A percentile compares a stretch with the other conserved stretches of the same genome.
Conservation (phyloP, 2,797 vertebrate genomes). For the Gila robusta region DNA sequence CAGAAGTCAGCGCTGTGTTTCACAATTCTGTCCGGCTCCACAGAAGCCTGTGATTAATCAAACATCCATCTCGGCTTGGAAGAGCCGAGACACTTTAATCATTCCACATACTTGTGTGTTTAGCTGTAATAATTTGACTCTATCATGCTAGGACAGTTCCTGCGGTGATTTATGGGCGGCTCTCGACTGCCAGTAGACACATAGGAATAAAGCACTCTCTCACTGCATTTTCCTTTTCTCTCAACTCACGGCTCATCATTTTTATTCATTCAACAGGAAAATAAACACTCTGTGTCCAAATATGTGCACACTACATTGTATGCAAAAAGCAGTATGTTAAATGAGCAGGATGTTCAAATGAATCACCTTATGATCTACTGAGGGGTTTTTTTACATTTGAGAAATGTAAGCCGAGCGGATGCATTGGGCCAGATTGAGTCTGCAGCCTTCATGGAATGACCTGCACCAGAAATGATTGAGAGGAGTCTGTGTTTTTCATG, state of each 20-base stretch:
- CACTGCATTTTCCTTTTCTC: not conserved
- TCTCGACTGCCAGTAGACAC: constrained; percentile 43
- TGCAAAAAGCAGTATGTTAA: not conserved
- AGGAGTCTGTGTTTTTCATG: constrained; percentile 14
- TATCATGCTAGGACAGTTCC: constrained; percentile 77
- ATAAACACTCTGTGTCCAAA: constrained; percentile 13
- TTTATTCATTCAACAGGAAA: constrained; percentile 43
- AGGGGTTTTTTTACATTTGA: not conserved
- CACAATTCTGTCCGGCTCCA: constrained; percentile 59
- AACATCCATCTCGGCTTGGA: constrained; percentile 62
- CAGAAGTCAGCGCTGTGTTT: constrained; percentile 52
- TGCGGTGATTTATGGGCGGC: constrained; percentile 74
- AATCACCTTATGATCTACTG: not conserved
- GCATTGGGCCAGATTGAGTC: constrained; percentile 2
- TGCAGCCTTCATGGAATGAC: not conserved
- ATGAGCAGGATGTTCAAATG: not conserved
- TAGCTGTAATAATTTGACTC: constrained; percentile 80
- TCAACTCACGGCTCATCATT: constrained; percentile 36
- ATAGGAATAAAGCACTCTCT: constrained; percentile 34
- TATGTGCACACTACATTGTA: not conserved
- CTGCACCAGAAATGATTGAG: constrained; percentile 13
- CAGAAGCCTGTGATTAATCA: constrained; percentile 62
- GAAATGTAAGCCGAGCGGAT: not conserved
- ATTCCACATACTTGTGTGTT: constrained; percentile 77
- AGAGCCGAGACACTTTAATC: constrained; percentile 76